A percentile compares a stretch with the other conserved stretches of the same genome.
Conservation (phyloP, 1,140 invertebrate genomes). For the Planococcus citri region DNA sequence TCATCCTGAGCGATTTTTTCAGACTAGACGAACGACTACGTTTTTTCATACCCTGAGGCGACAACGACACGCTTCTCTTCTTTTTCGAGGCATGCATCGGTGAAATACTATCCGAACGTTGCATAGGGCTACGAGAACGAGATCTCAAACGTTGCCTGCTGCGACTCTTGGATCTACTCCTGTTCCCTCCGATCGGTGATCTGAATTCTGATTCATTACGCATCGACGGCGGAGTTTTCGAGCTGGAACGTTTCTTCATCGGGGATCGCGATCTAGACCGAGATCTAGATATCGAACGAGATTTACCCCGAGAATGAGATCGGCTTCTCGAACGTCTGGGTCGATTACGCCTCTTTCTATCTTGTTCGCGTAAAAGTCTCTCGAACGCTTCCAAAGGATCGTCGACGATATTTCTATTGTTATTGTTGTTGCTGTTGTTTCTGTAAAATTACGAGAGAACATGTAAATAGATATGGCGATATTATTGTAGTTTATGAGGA, state of each 20-base stretch:
- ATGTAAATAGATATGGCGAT: too few species aligned
- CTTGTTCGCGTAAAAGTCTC: constrained; percentile 58
- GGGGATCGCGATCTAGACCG: constrained; percentile 37
- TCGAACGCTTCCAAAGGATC: constrained; percentile 76
- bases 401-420: constrained; percentile 38
- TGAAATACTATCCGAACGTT: neutral
- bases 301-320: constrained; percentile 31
- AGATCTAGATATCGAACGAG: constrained; percentile 32
- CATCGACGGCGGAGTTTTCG: constrained; percentile 26
- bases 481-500: too few species aligned
- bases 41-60: neutral
- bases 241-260: constrained; percentile 24
- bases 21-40: neutral
- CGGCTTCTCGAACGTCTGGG: constrained; percentile 38
- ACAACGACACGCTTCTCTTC: neutral
- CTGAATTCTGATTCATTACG: constrained; percentile 19
- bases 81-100: neutral
- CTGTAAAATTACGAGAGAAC: too few species aligned
- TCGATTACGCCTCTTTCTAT: constrained; percentile 27
- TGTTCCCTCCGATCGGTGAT: neutral
- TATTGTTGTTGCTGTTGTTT: too few species aligned
- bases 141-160: neutral
- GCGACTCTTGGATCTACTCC: neutral
- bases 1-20: neutral
- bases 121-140: neutral